Evolutionary conservation across 2,888 invertebrate species (phyloP), one percentile per base, ranked within the genome.

Genomic region (Congeria kusceri): DNA sequence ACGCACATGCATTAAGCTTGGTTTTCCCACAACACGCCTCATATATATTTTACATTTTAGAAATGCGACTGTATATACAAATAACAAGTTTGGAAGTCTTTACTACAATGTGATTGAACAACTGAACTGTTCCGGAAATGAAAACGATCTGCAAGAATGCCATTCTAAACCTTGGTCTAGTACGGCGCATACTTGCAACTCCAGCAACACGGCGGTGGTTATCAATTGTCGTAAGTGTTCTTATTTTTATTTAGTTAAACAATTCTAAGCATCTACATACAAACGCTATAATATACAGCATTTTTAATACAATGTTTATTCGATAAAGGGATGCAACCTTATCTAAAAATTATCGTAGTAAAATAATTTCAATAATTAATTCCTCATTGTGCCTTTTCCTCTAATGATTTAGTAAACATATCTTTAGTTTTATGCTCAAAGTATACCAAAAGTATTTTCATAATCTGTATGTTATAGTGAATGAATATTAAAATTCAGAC

Each of bases 71-170:
- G 20, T 49, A 3, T 49, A 49, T 20, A 4, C 4, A 18, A 15
- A 49, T 15, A 49, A 49, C 49, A 49, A 49, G 20, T 49, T 49
- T 15, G 49, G 49, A 49, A 15, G n/a, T 49, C 15, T 5, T 20
- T 20, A 20, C 49, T 9, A 59, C n/a, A 15, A 59, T 47, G 69
- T 28, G 3, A 49, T 69, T 18, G 25, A 46, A 20, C 15, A 69
- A 13, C 27, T 69, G 29, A 61, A 61, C 28, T 69, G 69, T 15
- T 29, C 23, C 13, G 69, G 69, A 29, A 29, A n/a, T n/a, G 69
- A 69, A 29, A 9, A 47, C 27, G 69, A 69, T 46, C 58, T 69
- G 1, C 59, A 47, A 20, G 69, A 69, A 28, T 69, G 69, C 32
- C n/a, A 47, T 20, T 61, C 61, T 3, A 20, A 18, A 15, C 49